Base-by-base conservation (phyloP, 92 coral and sea anemone species). In the Phymanthus crucifer region DNA sequence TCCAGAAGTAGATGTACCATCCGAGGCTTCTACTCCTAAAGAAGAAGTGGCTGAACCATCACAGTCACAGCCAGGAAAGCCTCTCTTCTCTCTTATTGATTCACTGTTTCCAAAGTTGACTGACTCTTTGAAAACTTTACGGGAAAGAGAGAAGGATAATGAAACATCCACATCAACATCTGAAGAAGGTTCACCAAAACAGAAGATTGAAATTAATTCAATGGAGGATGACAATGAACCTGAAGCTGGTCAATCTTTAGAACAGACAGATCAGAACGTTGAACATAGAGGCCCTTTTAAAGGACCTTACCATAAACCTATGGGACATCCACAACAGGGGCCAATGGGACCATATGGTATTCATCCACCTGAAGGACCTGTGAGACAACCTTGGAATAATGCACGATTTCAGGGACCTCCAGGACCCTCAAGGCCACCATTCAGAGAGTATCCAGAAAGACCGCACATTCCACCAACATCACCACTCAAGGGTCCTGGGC, bases 51-150 rank as follows among this genome's bases (percentile, higher is more conserved):
- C 65, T 16, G 72, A 83, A 17, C 38, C 82, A n/a, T 37, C 50
- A 14, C 82, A 78, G 14, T 72, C 88, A 36, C 90, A 90, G n/a
- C 81, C 70, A 36, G 70, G 66, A 36, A 93, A 89, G 77, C 99
- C 99, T 3, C 80, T 93, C 66, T 64, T 84, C 27, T 58, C 93
- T 8, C 83, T 91, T 54, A 91, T 96, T 78, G 99, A 94, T 73
- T 87, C 98, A 3, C 80, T 93, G 33, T 96, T 91, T 77, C 98
- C 98, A 2, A 90, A 83, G 77, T 91, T 92, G 33, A 87, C 90
- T 46, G 92, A 90, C 86, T 92, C 97, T 29, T 74, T 92, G 66
- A 93, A 89, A 78, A 93, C 93, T 6, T 34, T 93, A 46, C 85
- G 87, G 35, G 88, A 88, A 69, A 79, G 87, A 72, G 93, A 89